Evolutionary conservation across 2,113 vertebrate genomes (phyloP), one percentile per base, ranked within the genome.

Genomic region (Lycocorax pyrrhopterus): DNA sequence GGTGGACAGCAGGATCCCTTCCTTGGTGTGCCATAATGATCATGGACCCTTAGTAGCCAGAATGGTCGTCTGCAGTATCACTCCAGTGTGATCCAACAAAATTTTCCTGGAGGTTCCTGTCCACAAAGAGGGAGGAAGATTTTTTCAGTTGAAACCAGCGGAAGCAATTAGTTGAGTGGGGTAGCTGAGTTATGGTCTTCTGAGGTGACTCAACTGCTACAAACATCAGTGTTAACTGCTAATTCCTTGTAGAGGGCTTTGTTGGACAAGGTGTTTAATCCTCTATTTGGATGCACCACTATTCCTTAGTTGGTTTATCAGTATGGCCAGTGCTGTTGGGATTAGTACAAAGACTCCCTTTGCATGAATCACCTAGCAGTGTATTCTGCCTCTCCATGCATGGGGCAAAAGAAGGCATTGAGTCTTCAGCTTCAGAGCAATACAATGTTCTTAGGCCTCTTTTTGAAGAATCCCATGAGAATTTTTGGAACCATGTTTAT

Each of bases 21-120:
- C 22, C 64, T 68, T 59, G 33, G 5, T n/a, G 32, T 0, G 0
- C 12, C 6, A 1, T 23, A 60, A 35, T 46, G 22, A 10, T 75
- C 59, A 46, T 7, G 26, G 68, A 72, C 51, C 21, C 53, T 60
- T 59, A 10, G 35, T 13, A 84, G 43, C 8, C 74, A 82, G 44
- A 67, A 51, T 12, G 18, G 13, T 74, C 17, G 16, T 39, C 71
- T 68, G 35, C 2, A 14, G 10, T 47, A 72, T 59, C 30, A n/a
- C 23, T 47, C 35, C 52, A 35, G 27, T 13, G 27, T 19, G 30
- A 74, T 53, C 14, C 77, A 84, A 25, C 6, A 71, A 27, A 47
- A 55, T 46, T 67, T 59, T 93, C 23, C 60, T 71, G 2, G 0
- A 46, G 22, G n/a, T 53, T 69, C 16, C 68, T 62, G 43, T 58